A percentile compares a stretch with the other conserved stretches of the same genome.
These are phyloP conservation scores for Rhamnusium bicolor DNA, from an alignment of 2,888 invertebrate genomes.

Conservation along the genomic window DNA sequence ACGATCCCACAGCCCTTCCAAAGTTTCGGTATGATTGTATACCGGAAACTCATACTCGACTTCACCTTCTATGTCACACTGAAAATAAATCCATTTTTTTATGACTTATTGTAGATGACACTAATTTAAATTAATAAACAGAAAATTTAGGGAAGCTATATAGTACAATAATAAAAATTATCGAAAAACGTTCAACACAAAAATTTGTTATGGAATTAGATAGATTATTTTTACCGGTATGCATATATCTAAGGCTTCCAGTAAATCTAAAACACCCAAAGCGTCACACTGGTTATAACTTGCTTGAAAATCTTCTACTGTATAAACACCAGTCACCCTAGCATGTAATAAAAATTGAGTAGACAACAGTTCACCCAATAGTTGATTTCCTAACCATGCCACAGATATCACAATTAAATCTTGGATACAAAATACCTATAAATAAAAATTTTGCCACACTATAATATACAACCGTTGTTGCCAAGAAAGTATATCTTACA, in stretches of 20 bases:
- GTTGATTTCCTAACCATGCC: constrained; percentile 79
- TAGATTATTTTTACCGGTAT: constrained; percentile 71
- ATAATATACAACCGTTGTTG: too few species aligned
- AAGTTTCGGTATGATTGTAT: constrained; percentile 78
- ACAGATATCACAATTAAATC: constrained; percentile 80
- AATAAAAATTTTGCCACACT: constrained; percentile 11
- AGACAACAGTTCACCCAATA: constrained; percentile 79
- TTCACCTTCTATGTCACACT: constrained; percentile 81
- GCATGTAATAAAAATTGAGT: constrained; percentile 73
- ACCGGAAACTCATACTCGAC: constrained; percentile 85
- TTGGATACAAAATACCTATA: constrained; percentile 68
- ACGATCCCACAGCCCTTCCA: constrained; percentile 80
- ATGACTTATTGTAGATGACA: too few species aligned
- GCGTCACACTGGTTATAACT: constrained; percentile 82
- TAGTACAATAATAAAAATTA: too few species aligned
- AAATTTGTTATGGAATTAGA: background rate
- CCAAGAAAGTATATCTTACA: too few species aligned
- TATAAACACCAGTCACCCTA: constrained; percentile 80
- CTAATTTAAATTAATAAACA: too few species aligned
- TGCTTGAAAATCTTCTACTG: constrained; percentile 82
- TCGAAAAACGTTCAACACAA: too few species aligned
- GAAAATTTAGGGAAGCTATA: too few species aligned
- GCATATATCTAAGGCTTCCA: constrained; percentile 82
- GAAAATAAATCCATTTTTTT: constrained; percentile 53
- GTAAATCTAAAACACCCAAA: constrained; percentile 77